Evolutionary conservation across 2,797 vertebrate species (phyloP).

Genomic region (Megaceryle alcyon): DNA sequence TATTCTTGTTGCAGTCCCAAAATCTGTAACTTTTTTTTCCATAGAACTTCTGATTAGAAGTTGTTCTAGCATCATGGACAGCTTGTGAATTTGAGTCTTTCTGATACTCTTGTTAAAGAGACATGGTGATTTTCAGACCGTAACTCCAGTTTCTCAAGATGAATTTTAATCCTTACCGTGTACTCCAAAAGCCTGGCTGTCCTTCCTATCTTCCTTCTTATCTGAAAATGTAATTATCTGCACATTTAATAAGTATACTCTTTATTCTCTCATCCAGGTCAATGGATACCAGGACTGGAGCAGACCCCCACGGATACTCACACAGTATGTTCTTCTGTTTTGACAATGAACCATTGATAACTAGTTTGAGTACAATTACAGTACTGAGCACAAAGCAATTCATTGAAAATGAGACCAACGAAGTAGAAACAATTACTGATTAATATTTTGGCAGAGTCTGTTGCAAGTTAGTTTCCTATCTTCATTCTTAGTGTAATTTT

Average conservation of each 20-base stretch:
- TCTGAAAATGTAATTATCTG: slow-evolving; percentile 2
- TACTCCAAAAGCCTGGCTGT: not conserved
- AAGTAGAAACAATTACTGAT: not conserved
- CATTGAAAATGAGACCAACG: not conserved
- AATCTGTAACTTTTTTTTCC: not conserved
- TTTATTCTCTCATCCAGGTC: not conserved
- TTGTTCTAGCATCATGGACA: not conserved
- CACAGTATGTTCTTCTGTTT: not conserved
- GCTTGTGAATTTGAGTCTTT: not conserved
- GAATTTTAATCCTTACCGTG: not conserved
- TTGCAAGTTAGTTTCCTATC: not conserved
- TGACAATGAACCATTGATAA: not conserved
- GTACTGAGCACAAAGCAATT: not conserved
- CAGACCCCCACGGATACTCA: not conserved
- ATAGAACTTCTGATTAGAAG: not conserved
- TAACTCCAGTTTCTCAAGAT: not conserved
- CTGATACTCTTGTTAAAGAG: not conserved
- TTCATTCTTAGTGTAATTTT: not conserved
- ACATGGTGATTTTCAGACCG: not conserved
- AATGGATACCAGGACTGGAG: not conserved
- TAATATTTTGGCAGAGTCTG: not conserved
- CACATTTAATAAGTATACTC: not conserved
- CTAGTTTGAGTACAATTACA: not conserved
- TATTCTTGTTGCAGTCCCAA: not conserved
- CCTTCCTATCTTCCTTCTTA: not conserved